phyloP scores from a whole-genome alignment of 2,888 invertebrate genomes.

The Drosophila nr. medialis region DNA sequence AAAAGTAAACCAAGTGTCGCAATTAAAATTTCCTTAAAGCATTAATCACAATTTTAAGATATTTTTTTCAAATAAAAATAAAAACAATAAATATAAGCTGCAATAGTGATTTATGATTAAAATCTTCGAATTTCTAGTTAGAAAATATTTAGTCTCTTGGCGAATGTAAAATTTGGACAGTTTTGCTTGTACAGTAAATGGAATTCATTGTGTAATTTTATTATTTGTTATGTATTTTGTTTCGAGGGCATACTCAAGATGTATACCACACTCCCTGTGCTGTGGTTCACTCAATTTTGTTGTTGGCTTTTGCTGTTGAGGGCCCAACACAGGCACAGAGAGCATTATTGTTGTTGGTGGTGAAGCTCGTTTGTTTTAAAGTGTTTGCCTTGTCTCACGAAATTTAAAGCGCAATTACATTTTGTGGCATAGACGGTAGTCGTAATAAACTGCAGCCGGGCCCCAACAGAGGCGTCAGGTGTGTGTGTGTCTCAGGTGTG shows the following conservation, averaged over 20 bases:
- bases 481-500: background rate
- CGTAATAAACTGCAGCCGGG: conserved; percentile 45
- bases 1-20: background rate
- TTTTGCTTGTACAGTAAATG: background rate
- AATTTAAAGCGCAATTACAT: conserved; percentile 75
- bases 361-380: conserved; percentile 47
- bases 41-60: background rate
- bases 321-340: conserved; percentile 9
- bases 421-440: conserved; percentile 65
- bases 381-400: conserved; percentile 41
- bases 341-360: conserved; percentile 11
- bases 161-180: background rate
- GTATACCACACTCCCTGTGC: background rate
- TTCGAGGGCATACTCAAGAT: background rate
- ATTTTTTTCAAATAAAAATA: background rate
- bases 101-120: background rate
- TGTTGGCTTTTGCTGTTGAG: background rate
- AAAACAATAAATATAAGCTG: background rate
- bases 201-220: background rate
- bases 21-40: background rate
- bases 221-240: background rate
- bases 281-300: background rate
- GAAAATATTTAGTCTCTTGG: background rate
- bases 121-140: no score
- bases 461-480: conserved; percentile 21